Base-by-base conservation (phyloP, 2,113 vertebrate species). In the Phylloscopus whistleri region DNA sequence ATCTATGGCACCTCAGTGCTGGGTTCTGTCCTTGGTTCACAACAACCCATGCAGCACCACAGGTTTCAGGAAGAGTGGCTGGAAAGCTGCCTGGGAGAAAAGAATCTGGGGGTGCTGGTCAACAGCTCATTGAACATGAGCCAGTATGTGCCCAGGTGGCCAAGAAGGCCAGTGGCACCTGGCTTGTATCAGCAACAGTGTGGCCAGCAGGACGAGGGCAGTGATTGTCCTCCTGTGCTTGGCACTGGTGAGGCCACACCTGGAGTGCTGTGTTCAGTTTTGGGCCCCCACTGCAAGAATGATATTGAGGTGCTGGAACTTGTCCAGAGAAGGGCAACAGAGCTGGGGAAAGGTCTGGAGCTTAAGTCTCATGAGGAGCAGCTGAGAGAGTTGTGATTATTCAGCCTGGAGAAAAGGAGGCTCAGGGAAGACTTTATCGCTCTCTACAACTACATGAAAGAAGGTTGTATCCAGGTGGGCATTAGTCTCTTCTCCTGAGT, bases 231-330 rank as follows among this genome's bases (percentile, higher is more conserved):
- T 0, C 7, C 56, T 21, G 27, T n/a, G 6, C 51, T 70, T 3
- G 0, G 27, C 58, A 21, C 4, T 70, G 31, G 5, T 44, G 22
- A 28, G 20, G 19, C 56, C 0, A 0, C 43, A 51, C 11, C 27
- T 70, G 0, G 0, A 70, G 1, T 28, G 3, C 35, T 51, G 35
- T 14, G 41, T 30, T 14, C 27, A 33, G 31, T 78, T 70, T 6
- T 30, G 51, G 21, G 43, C 37, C 22, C 16, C 46, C 41, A 28
- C 43, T 70, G 11, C 35, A 37, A 24, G 35, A 63, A 20, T 27
- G 31, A 17, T 19, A 30, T 20, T 49, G 37, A 24, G 35, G 9
- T 51, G 23, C 52, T 74, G 69, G 16, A 59, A 44, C 1, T 0
- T 23, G 33, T 15, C 43, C 51, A 51, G 19, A 51, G 64, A 64